phyloP scores from a whole-genome alignment of 2,113 vertebrate species.

The Prunella fulvescens region DNA sequence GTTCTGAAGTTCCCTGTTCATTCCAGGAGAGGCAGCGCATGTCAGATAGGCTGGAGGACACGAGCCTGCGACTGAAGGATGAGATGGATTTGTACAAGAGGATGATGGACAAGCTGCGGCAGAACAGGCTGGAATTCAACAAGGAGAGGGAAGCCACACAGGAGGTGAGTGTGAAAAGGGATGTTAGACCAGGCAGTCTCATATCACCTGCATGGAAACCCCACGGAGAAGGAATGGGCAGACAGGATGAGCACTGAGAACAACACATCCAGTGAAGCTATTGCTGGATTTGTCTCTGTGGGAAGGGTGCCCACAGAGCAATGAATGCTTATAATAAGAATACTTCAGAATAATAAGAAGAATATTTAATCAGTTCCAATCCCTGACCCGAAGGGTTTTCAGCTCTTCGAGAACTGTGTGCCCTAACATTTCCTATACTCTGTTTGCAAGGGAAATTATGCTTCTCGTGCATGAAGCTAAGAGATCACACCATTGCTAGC shows the following conservation, averaged over 20 bases:
- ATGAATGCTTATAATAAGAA: not conserved
- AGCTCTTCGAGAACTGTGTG: not conserved
- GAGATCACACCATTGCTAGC: not conserved
- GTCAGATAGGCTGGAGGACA: conserved; percentile 91
- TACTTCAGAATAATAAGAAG: not conserved
- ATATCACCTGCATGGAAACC: not conserved
- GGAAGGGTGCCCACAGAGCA: not conserved
- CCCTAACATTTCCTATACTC: not conserved
- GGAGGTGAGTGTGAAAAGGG: conserved; percentile 77
- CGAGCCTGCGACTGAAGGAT: conserved; percentile 89
- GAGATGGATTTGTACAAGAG: conserved; percentile 95
- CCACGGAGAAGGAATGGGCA: not conserved
- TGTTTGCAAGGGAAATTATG: not conserved
- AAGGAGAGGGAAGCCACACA: conserved; percentile 92
- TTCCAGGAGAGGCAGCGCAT: conserved; percentile 90
- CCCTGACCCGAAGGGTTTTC: not conserved
- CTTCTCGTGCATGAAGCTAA: not conserved
- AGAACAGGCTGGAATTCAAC: conserved; percentile 89
- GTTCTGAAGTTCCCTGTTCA: not conserved
- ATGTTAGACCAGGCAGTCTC: fast-evolving
- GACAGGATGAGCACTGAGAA: not conserved
- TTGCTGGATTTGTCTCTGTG: not conserved
- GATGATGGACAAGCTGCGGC: conserved; percentile 95
- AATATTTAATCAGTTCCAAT: not conserved
- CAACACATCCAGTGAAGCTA: not conserved